Evolutionary conservation across 2,888 invertebrate genomes (phyloP), one percentile per base, ranked within the genome.

Genomic region (Lomographa bimaculata): DNA sequence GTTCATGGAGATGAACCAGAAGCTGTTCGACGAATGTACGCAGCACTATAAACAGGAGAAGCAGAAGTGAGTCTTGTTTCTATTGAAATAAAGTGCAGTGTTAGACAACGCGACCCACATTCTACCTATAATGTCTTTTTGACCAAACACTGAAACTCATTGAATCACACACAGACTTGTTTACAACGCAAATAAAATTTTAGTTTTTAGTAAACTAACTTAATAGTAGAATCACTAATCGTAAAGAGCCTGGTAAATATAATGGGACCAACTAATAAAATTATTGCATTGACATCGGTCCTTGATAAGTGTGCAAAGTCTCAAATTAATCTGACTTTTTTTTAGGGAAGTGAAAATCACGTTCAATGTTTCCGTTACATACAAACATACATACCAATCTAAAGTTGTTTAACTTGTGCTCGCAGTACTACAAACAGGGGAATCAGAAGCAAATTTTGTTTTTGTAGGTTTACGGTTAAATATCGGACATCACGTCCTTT

Each of bases 321-420:
- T n/a, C n/a, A n/a, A n/a, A n/a, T n/a, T n/a, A n/a, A n/a, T n/a
- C n/a, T n/a, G n/a, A n/a, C n/a, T n/a, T n/a, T n/a, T n/a, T n/a
- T n/a, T n/a, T n/a, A n/a, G n/a, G n/a, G n/a, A n/a, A n/a, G n/a
- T n/a, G n/a, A n/a, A n/a, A n/a, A n/a, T n/a, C n/a, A n/a, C n/a
- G n/a, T n/a, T n/a, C n/a, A n/a, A n/a, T n/a, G n/a, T n/a, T n/a
- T n/a, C n/a, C n/a, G n/a, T n/a, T n/a, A n/a, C n/a, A n/a, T n/a
- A n/a, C n/a, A n/a, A n/a, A n/a, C 90, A 99, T 99, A 99, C 99
- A 99, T 89, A 99, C 99, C 99, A 99, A 99, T 91, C 98, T 98
- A 89, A 98, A 98, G 81, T 92, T 99, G 59, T 99, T 99, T 80
- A 99, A 99, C 80, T 99, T 99, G 90, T 98, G 98, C 84, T 97